phyloP scores from a whole-genome alignment of 2,797 vertebrate species.

The Silurus lanzhouensis region DNA sequence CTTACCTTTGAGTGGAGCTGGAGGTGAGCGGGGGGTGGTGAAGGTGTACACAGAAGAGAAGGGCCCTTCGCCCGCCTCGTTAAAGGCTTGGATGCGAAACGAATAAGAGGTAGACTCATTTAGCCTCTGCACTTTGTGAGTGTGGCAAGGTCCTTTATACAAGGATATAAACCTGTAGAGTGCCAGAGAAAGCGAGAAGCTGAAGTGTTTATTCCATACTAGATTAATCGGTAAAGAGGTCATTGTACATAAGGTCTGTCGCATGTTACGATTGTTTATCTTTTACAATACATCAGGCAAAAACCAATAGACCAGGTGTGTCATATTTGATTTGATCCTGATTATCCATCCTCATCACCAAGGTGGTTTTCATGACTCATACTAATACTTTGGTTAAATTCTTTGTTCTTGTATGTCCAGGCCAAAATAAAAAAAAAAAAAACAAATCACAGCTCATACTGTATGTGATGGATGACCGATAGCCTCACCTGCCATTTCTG shows the following conservation, averaged over 20 bases:
- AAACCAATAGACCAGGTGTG: background rate
- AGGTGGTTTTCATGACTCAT: background rate
- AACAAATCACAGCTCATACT: background rate
- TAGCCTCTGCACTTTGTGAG: conserved; percentile 98
- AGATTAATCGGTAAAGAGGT: background rate
- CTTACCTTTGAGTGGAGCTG: conserved; percentile 91
- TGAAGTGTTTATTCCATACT: background rate
- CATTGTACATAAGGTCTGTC: background rate
- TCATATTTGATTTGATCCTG: background rate
- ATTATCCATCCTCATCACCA: background rate
- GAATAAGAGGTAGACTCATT: conserved; percentile 95
- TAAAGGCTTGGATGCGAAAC: conserved; percentile 98
- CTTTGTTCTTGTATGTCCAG: background rate
- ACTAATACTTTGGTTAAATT: background rate
- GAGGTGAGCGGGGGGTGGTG: conserved; percentile 92
- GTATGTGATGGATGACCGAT: background rate
- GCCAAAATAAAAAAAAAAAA: background rate
- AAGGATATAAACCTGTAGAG: conserved; percentile 87
- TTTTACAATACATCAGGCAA: background rate
- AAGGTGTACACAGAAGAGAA: conserved; percentile 94
- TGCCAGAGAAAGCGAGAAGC: conserved; percentile 3
- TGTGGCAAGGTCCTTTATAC: conserved; percentile 97
- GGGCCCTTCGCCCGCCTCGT: conserved; percentile 95
- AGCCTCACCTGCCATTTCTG: conserved; percentile 86
- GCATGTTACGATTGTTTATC: background rate